These are phyloP conservation scores for Aplodontia rufa DNA, from an alignment of 2,113 vertebrate genomes.

Conservation along the genomic window DNA sequence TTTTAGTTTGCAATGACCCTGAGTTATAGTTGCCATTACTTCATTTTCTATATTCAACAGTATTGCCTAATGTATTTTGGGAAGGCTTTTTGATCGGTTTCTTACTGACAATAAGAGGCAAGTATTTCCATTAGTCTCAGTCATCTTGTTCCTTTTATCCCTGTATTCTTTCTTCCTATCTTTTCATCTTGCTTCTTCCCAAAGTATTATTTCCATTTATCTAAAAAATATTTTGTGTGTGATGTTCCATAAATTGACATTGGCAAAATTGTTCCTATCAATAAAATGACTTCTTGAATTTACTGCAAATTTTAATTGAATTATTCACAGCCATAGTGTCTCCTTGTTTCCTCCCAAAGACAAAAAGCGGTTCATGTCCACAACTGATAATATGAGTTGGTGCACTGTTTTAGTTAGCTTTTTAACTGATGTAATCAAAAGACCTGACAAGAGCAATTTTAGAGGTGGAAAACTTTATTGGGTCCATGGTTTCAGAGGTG, in stretches of 20 bases:
- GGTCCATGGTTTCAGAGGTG: no score
- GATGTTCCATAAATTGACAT: neutral
- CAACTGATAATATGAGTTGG: neutral
- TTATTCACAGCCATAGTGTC: slow-evolving; percentile 21
- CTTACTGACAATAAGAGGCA: neutral
- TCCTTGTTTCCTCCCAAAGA: neutral
- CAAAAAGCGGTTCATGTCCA: slow-evolving; percentile 17
- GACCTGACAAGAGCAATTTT: no score
- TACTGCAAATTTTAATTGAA: slow-evolving; percentile 34
- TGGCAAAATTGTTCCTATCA: slow-evolving; percentile 44
- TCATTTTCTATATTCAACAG: slow-evolving; percentile 35
- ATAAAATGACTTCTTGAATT: slow-evolving; percentile 36
- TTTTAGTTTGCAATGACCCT: slow-evolving; percentile 26
- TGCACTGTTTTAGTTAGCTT: no score
- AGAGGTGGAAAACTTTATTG: no score
- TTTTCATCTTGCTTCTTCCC: slow-evolving; percentile 49
- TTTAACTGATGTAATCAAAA: no score
- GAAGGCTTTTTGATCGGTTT: neutral
- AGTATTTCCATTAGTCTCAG: slow-evolving; percentile 28
- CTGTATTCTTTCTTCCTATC: neutral
- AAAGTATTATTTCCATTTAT: slow-evolving; percentile 27
- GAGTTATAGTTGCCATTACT: slow-evolving; percentile 18
- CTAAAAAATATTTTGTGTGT: slow-evolving; percentile 40
- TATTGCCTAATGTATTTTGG: slow-evolving; percentile 29
- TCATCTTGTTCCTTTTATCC: neutral